Evolutionary conservation across 2,113 vertebrate species (phyloP).

Genomic region (Xiphophorus hellerii): DNA sequence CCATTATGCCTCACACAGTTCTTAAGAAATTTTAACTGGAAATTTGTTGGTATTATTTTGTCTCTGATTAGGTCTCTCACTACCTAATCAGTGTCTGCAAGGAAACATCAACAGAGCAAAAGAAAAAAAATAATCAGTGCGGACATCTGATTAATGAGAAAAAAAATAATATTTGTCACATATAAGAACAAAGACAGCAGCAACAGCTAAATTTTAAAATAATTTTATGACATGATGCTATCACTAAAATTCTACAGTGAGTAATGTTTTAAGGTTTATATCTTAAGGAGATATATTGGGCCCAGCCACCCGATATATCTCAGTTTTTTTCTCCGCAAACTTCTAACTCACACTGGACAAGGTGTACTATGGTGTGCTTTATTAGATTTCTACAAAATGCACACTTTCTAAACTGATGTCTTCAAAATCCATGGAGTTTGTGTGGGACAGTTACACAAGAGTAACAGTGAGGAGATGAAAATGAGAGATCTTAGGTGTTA

Average conservation of each 20-base stretch:
- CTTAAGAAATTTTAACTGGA: background rate
- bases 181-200: no score
- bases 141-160: no score
- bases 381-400: background rate
- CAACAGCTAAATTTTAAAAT: no score
- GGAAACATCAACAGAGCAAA: constrained; percentile 5
- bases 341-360: background rate
- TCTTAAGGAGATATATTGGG: background rate
- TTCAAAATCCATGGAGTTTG: constrained; percentile 19
- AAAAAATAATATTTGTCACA: no score
- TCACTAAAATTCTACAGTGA: no score
- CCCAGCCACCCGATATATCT: background rate
- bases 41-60: background rate
- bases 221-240: no score
- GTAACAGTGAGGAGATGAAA: constrained; percentile 43
- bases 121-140: no score
- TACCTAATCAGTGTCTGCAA: background rate
- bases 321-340: no score
- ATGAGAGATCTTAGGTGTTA: constrained; percentile 59
- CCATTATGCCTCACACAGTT: constrained; percentile 6
- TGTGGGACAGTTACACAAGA: constrained; percentile 64
- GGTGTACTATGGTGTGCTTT: background rate
- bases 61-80: background rate
- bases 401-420: constrained; percentile 20
- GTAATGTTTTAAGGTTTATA: background rate